Evolutionary conservation across 2,888 invertebrate species (phyloP).

Genomic region (Leptopilina myrica): DNA sequence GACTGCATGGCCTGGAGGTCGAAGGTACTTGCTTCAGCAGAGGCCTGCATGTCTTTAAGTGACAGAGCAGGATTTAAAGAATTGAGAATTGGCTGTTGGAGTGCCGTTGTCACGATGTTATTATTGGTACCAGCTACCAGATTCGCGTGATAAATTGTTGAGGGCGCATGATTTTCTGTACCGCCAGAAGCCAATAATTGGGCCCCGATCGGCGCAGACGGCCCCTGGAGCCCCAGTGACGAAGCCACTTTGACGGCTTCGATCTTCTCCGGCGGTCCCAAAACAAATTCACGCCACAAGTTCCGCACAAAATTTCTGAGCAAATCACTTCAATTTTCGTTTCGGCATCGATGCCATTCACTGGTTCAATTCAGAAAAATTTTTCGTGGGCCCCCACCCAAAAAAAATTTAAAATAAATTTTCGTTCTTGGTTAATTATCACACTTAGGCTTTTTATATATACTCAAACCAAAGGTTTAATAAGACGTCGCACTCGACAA

Average conservation of each 20-base stretch:
- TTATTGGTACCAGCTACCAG: slow-evolving; percentile 74
- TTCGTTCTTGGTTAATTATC: no score
- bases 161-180: slow-evolving; percentile 59
- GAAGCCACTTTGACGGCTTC: slow-evolving; percentile 77
- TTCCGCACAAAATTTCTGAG: slow-evolving; percentile 45
- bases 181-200: slow-evolving; percentile 72
- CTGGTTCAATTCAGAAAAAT: slow-evolving; percentile 8
- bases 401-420: no score
- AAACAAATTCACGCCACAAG: slow-evolving; percentile 62
- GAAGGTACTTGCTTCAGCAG: slow-evolving; percentile 87
- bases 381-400: no score
- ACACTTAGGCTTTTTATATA: no score
- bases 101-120: slow-evolving; percentile 72
- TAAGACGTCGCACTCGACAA: slow-evolving; percentile 60
- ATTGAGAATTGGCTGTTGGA: slow-evolving; percentile 72
- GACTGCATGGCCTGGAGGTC: slow-evolving; percentile 96
- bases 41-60: slow-evolving; percentile 84
- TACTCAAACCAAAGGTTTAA: not conserved
- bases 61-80: slow-evolving; percentile 72
- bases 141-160: slow-evolving; percentile 75
- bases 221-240: slow-evolving; percentile 77
- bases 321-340: slow-evolving; percentile 53
- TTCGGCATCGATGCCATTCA: slow-evolving; percentile 50
- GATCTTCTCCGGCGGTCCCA: slow-evolving; percentile 70
- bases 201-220: slow-evolving; percentile 76